Conservation (phyloP, 2,888 invertebrate genomes). For the Ecliptopera silaceata region DNA sequence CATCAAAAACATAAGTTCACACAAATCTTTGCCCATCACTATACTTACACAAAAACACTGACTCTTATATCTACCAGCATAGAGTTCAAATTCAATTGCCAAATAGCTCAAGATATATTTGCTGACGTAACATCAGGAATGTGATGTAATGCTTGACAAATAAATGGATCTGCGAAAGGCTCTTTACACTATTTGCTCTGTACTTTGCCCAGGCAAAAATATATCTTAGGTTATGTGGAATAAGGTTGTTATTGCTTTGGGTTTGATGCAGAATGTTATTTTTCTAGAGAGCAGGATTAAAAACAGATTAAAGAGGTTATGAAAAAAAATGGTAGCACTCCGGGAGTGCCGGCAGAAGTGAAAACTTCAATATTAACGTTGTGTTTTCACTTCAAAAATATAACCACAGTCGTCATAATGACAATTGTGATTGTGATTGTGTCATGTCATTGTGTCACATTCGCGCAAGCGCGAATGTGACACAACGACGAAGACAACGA, state of each 20-base stretch:
- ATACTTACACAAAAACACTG: background rate
- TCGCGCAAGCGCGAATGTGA: too few species aligned
- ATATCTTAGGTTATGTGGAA: background rate
- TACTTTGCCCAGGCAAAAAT: too few species aligned
- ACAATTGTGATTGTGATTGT: too few species aligned
- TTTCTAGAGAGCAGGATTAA: background rate
- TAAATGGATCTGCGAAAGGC: conserved; percentile 46
- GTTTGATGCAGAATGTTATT: background rate
- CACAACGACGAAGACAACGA: too few species aligned
- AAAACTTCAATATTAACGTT: too few species aligned
- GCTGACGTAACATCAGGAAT: conserved; percentile 56
- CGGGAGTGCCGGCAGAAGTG: too few species aligned
- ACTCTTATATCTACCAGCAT: background rate
- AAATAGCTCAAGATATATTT: conserved; percentile 15
- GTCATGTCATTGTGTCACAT: too few species aligned
- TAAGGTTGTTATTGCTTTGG: background rate
- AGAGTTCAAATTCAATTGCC: background rate
- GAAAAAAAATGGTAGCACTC: too few species aligned
- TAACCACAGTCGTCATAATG: too few species aligned
- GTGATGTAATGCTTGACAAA: conserved; percentile 68
- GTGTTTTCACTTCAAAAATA: too few species aligned
- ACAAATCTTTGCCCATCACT: conserved; percentile 42
- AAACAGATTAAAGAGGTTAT: too few species aligned
- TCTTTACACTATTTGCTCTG: conserved; percentile 33
- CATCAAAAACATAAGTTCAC: conserved; percentile 60